phyloP scores from a whole-genome alignment of 2,797 vertebrate species.

The Hirundo rustica region DNA sequence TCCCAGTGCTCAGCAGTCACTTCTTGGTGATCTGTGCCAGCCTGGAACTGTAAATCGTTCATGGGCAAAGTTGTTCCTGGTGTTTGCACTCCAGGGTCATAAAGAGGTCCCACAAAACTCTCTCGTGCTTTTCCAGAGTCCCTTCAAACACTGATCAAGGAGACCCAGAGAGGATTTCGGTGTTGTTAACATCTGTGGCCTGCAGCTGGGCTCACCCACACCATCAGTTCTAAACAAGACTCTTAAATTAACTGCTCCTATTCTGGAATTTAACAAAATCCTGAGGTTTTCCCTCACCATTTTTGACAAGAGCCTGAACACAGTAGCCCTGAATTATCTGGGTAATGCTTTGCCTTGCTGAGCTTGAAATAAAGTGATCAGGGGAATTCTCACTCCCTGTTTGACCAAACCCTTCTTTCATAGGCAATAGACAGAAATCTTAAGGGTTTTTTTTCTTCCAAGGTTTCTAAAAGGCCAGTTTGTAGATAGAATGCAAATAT shows the following conservation, averaged over 20 bases:
- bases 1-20: neutral
- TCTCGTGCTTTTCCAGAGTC: neutral
- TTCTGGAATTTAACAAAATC: neutral
- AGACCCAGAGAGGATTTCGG: neutral
- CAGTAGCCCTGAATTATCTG: neutral
- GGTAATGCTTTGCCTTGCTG: neutral
- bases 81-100: neutral
- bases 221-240: neutral
- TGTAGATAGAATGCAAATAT: neutral
- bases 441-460: neutral
- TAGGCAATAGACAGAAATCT: neutral
- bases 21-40: neutral
- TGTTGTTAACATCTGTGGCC: neutral
- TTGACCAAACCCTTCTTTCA: neutral
- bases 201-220: neutral
- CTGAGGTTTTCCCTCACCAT: neutral
- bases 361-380: neutral
- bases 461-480: neutral
- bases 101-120: neutral
- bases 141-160: rapidly evolving
- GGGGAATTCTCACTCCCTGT: neutral
- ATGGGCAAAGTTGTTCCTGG: neutral
- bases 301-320: neutral
- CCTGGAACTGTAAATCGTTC: neutral
- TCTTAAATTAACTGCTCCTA: neutral